phyloP scores from a whole-genome alignment of 2,113 vertebrate genomes.

The Camelus bactrianus region DNA sequence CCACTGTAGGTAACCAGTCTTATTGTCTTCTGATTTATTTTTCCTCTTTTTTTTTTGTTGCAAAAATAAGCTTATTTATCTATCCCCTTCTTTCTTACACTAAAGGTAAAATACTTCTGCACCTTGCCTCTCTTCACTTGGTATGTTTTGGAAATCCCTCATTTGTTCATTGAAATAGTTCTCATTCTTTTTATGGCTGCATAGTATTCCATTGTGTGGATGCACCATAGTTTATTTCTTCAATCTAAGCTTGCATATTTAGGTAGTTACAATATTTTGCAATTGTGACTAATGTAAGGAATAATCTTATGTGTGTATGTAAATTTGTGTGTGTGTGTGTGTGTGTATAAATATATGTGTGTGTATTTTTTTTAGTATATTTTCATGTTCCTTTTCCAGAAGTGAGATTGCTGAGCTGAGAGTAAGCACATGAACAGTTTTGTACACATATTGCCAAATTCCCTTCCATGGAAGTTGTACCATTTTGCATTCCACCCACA shows the following conservation, averaged over 20 bases:
- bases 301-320: background rate
- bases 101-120: background rate
- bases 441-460: background rate
- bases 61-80: background rate
- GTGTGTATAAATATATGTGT: background rate
- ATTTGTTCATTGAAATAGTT: background rate
- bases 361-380: background rate
- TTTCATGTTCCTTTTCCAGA: conserved; percentile 7
- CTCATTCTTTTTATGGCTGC: background rate
- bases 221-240: background rate
- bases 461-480: background rate
- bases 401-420: background rate
- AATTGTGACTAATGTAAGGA: background rate
- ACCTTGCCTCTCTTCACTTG: background rate
- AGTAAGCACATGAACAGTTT: background rate
- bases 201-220: background rate
- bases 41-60: background rate
- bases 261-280: background rate
- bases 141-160: background rate
- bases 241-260: background rate
- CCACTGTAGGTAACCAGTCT: background rate
- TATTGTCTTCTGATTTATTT: background rate
- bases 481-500: background rate
- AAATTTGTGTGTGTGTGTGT: no score
- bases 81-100: background rate